Evolutionary conservation across 1,140 invertebrate species (phyloP).

Genomic region (Heliothis subflexa): DNA sequence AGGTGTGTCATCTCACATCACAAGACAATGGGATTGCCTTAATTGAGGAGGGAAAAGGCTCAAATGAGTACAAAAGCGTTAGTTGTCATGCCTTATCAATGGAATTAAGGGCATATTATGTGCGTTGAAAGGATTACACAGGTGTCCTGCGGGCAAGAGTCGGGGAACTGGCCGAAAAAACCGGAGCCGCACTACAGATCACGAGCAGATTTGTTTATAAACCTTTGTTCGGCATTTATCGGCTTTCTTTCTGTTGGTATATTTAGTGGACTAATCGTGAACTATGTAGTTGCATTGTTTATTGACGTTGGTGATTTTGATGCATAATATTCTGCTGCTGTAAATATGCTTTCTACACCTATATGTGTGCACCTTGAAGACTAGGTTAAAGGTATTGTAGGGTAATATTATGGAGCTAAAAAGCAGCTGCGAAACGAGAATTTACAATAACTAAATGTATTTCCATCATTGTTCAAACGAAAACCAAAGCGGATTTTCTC

Average conservation of each 20-base stretch:
- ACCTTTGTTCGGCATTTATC: slow-evolving; percentile 20
- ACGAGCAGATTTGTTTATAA: slow-evolving; percentile 46
- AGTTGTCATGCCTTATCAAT: slow-evolving; percentile 82
- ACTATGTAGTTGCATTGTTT: background rate
- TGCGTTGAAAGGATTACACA: slow-evolving; percentile 82
- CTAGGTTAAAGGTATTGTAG: too few species aligned
- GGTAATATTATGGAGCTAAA: too few species aligned
- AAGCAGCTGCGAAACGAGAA: too few species aligned
- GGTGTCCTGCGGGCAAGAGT: slow-evolving; percentile 65
- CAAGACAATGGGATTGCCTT: slow-evolving; percentile 75
- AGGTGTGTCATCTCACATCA: slow-evolving; percentile 77
- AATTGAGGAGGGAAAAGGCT: slow-evolving; percentile 76
- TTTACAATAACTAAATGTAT: too few species aligned
- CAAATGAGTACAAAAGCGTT: slow-evolving; percentile 72
- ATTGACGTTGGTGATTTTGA: too few species aligned
- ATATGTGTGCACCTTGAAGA: too few species aligned
- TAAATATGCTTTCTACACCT: too few species aligned
- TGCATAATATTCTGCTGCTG: too few species aligned
- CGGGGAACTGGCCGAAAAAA: slow-evolving; percentile 60
- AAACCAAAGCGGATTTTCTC: too few species aligned
- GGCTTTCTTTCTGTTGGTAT: background rate
- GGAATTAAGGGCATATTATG: slow-evolving; percentile 83
- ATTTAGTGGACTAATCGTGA: background rate
- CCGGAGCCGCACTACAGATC: slow-evolving; percentile 20
- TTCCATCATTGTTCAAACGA: too few species aligned